phyloP scores from a whole-genome alignment of 2,888 invertebrate genomes.

The Sinhomidia bicolor region DNA sequence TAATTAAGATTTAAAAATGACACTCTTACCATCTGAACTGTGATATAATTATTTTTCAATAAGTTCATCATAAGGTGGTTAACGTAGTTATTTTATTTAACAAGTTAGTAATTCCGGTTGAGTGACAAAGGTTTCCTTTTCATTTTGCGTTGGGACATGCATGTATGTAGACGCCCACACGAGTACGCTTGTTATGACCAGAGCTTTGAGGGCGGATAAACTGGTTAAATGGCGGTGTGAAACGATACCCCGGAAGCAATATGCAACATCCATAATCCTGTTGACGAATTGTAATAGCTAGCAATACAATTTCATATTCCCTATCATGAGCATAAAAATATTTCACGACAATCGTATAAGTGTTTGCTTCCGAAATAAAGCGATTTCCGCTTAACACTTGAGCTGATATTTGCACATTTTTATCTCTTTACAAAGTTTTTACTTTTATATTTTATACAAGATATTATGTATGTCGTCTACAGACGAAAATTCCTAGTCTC shows the following conservation, averaged over 20 bases:
- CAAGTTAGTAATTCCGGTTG: too few species aligned
- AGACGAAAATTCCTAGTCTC: too few species aligned
- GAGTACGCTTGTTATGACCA: neutral
- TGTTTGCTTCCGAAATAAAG: neutral
- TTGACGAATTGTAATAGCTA: neutral
- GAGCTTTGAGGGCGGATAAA: neutral
- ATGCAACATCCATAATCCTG: neutral
- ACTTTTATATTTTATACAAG: neutral
- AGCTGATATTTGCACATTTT: neutral
- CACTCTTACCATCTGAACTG: neutral
- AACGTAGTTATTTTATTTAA: too few species aligned
- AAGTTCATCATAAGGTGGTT: too few species aligned
- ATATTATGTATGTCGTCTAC: too few species aligned
- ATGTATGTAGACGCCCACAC: slow-evolving; percentile 36
- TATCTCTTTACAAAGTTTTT: neutral
- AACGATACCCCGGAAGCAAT: slow-evolving; percentile 33
- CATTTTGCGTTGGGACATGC: too few species aligned
- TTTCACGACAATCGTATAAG: too few species aligned
- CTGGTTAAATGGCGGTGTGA: neutral
- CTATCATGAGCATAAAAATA: neutral
- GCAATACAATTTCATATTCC: slow-evolving; percentile 1
- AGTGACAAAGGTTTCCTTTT: too few species aligned
- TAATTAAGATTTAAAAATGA: neutral
- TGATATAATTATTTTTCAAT: too few species aligned
- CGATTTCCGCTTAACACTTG: neutral